Base-by-base conservation (phyloP, 2,888 invertebrate genomes). In the Desoria tigrina region DNA sequence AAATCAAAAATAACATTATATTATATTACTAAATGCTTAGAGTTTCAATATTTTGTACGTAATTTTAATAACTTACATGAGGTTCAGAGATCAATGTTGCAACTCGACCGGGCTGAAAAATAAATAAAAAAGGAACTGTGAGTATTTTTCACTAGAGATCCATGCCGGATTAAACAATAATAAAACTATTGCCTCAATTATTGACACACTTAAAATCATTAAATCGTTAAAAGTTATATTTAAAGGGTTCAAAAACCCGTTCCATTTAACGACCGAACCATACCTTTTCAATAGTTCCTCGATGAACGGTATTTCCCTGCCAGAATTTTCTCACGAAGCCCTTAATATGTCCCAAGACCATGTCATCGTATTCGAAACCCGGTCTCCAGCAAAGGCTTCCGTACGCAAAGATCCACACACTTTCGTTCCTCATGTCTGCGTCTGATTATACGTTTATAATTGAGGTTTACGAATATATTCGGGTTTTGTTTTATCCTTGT, bases 271-370 rank as follows among this genome's bases (percentile, higher is more conserved):
- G n/a, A n/a, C n/a, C n/a, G n/a, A n/a, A n/a, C n/a, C 16, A 16
- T 81, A 91, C 91, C 86, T 88, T 87, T 11, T 70, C 66, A 32
- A 64, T 50, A 11, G 74, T 68, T 21, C 74, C 74, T 27, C 74
- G 68, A 66, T 92, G 91, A 7, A 89, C 88, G 28, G 66, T 63
- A 66, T 74, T 74, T 24, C 74, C 74, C 61, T 74, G 74, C 69
- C 70, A 74, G 56, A 74, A 74, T 49, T 69, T 50, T 28, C 74
- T 32, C 16, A 68, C 42, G 55, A 65, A 74, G 54, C 74, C 74
- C 51, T 69, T 72, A 9, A 74, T 64, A 39, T 69, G 69, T 2
- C 74, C 74, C 23, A 69, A 64, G 3, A 69, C 63, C 67, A 61
- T 66, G 57, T 74, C 72, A 37, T 74, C 74, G 62, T 71, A 71